A percentile compares a stretch with the other conserved stretches of the same genome.
Conservation (phyloP, 2,113 vertebrate species). For the Myrmophylax atrothorax region DNA sequence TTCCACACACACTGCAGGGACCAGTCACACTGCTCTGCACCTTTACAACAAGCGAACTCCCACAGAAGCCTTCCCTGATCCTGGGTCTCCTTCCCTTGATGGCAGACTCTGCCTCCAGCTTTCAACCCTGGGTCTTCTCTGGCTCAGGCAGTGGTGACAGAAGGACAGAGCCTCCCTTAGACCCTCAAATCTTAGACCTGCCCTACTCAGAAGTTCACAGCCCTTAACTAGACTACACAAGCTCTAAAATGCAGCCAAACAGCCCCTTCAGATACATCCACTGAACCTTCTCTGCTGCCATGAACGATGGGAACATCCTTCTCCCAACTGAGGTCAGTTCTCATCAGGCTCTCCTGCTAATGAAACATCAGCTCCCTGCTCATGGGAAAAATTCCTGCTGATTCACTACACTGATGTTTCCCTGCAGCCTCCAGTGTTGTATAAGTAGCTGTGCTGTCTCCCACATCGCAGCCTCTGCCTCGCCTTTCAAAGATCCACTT, state of each 20-base stretch:
- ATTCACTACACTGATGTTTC: not conserved
- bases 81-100: not conserved
- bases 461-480: not conserved
- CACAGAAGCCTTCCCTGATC: not conserved
- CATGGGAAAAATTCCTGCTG: not conserved
- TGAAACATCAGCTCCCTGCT: not conserved
- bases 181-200: not conserved
- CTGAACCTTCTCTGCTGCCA: not conserved
- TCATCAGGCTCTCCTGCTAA: not conserved
- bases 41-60: not conserved
- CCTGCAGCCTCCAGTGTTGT: not conserved
- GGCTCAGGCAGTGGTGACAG: not conserved
- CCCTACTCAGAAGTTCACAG: not conserved
- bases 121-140: not conserved
- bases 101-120: not conserved
- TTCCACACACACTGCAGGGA: not conserved
- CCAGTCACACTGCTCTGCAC: not conserved
- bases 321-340: not conserved
- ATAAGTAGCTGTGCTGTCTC: fast-evolving
- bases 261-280: not conserved
- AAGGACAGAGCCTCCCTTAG: not conserved
- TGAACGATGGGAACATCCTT: not conserved
- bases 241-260: not conserved
- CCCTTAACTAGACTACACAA: not conserved
- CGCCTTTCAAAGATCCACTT: not conserved